A percentile compares a stretch with the other conserved stretches of the same genome.
Evolutionary conservation across 37 sponge, comb jelly and placozoan species (phyloP).

Genomic region (Sycon ciliatum): DNA sequence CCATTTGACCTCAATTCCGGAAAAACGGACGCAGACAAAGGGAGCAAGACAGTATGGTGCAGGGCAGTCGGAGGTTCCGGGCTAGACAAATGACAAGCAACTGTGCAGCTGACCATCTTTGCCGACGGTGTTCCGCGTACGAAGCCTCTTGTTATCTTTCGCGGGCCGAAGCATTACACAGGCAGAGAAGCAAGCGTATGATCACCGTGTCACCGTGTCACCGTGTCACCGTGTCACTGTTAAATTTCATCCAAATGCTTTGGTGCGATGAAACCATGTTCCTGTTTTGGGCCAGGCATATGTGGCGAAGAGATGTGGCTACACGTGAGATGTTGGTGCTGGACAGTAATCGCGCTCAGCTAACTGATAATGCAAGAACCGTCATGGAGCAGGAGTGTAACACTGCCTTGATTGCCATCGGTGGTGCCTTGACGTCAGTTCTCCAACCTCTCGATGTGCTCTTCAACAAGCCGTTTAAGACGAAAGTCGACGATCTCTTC

Average conservation of each 20-base stretch:
- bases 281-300: slow-evolving; percentile 8
- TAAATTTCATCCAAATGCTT: slow-evolving; percentile 31
- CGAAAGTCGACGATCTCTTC: slow-evolving; percentile 16
- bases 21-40: slow-evolving; percentile 20
- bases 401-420: slow-evolving; percentile 12
- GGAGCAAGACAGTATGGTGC: slow-evolving; percentile 30
- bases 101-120: slow-evolving; percentile 35
- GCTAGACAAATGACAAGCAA: slow-evolving; percentile 39
- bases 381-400: slow-evolving; percentile 17
- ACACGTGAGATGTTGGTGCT: slow-evolving; percentile 14
- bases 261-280: slow-evolving; percentile 37
- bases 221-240: too few species aligned
- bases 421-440: slow-evolving; percentile 36
- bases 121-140: slow-evolving; percentile 37
- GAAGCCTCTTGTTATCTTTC: slow-evolving; percentile 31
- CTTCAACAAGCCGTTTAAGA: slow-evolving; percentile 38
- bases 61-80: slow-evolving; percentile 36
- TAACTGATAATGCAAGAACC: background rate
- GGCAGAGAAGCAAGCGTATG: slow-evolving; percentile 17
- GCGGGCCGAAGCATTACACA: slow-evolving; percentile 21
- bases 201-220: too few species aligned
- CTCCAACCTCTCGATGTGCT: slow-evolving; percentile 41
- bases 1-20: slow-evolving; percentile 46
- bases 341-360: slow-evolving; percentile 33
- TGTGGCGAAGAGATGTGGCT: background rate